These are phyloP conservation scores for Xiphydria camelus DNA, from an alignment of 2,888 invertebrate genomes.

Conservation along the genomic window DNA sequence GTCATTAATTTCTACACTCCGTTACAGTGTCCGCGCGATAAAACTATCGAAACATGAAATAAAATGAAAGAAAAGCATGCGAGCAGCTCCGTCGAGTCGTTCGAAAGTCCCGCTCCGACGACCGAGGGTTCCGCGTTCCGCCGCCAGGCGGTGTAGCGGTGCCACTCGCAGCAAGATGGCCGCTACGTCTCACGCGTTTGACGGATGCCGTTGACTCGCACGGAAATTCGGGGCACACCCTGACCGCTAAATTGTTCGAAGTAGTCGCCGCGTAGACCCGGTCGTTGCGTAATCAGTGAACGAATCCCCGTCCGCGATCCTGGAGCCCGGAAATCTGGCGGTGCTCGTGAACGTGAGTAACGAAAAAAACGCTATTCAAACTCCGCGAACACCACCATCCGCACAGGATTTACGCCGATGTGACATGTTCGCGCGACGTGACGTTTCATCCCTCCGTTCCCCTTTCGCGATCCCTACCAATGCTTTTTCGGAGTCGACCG, in stretches of 20 bases:
- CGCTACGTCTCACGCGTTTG: conserved; percentile 46
- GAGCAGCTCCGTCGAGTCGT: no score
- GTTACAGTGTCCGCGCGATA: no score
- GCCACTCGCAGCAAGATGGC: conserved; percentile 42
- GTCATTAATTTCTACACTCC: no score
- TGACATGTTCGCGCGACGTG: conserved; percentile 10
- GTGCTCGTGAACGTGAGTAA: conserved; percentile 35
- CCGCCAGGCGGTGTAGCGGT: conserved; percentile 12
- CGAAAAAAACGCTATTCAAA: conserved; percentile 8
- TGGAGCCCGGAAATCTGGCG: conserved; percentile 17
- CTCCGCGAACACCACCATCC: conserved; percentile 7
- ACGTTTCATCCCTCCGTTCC: conserved; percentile 5
- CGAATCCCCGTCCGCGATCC: conserved; percentile 14
- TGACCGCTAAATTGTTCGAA: conserved; percentile 27
- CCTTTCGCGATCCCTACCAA: conserved; percentile 10
- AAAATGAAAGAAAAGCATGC: no score
- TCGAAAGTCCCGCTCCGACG: no score
- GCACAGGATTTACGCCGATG: no score
- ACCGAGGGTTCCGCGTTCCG: conserved; percentile 1
- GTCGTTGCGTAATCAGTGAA: conserved; percentile 15
- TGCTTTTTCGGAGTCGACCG: neutral
- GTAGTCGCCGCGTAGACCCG: conserved; percentile 16
- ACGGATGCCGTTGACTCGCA: conserved; percentile 41
- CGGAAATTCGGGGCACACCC: conserved; percentile 43
- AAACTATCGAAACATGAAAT: no score